phyloP scores from a whole-genome alignment of 2,113 vertebrate species.

The Procapra przewalskii region DNA sequence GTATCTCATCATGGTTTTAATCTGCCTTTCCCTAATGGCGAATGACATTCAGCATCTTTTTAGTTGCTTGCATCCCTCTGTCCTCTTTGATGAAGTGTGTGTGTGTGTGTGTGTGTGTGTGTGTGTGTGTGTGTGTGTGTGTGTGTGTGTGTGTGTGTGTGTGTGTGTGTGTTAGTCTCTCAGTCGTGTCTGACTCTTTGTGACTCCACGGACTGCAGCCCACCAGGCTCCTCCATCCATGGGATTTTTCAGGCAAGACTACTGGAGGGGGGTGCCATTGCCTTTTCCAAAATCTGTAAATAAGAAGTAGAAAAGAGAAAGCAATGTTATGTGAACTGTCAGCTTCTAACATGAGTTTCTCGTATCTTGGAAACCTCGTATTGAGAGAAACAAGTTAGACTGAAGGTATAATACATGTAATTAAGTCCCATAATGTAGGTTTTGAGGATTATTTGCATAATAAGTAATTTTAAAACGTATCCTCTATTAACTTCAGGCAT shows the following conservation, averaged over 20 bases:
- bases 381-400: background rate
- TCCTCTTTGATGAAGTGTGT: background rate
- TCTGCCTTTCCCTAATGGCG: background rate
- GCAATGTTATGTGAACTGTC: background rate
- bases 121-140: background rate
- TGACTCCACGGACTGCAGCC: no score
- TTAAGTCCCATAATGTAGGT: constrained; percentile 1
- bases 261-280: no score
- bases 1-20: background rate
- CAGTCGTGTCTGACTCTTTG: background rate
- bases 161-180: background rate
- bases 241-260: no score
- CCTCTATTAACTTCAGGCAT: background rate
- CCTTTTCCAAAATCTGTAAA: background rate
- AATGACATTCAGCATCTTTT: background rate
- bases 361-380: background rate
- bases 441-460: constrained; percentile 33
- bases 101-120: background rate
- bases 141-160: no score
- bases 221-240: no score
- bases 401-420: background rate
- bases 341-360: background rate
- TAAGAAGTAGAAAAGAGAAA: constrained; percentile 25
- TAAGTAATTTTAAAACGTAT: background rate
- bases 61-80: background rate